Evolutionary conservation across 2,797 vertebrate species (phyloP), one percentile per base, ranked within the genome.

Genomic region (Phoeniculus purpureus): DNA sequence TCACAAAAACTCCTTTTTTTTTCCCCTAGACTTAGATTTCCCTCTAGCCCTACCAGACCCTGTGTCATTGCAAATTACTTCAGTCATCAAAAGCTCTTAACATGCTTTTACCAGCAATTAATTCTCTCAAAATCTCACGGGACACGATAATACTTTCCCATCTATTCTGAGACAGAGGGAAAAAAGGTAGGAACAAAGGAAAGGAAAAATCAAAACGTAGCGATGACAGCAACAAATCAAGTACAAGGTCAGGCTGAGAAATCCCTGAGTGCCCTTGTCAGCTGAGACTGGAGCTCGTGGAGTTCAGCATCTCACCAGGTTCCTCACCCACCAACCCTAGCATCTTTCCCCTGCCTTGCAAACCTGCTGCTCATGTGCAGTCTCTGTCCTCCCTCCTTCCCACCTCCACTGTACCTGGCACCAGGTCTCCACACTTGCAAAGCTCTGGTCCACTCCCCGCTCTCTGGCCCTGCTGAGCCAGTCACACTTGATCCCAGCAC

Each of bases 21-120:
- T 29, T 19, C 31, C 73, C 73, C 50, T 5, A 43, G 67, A 83
- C 73, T 62, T 59, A 74, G 26, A 21, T 70, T 92, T 77, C 73
- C 62, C 85, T 60, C 90, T 31, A 48, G 45, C 68, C 76, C 25
- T 9, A 25, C 56, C 17, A 89, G 90, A 51, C 79, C 75, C 56
- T 32, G 65, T 89, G 87, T 94, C 92, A 89, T 19, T 71, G 87
- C 82, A 92, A 62, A 91, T 92, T 70, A 94, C 85, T 89, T 92
- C 92, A 94, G 92, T 74, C 93, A 82, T 89, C 87, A 85, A 87
- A 94, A 91, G 92, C 88, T 95, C 92, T 95, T 93, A 80, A 71
- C 80, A 3, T 89, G 87, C 87, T 85, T 85, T 92, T 92, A 85
- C 87, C 8, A 79, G 85, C 76, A 94, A 93, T 92, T 93, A 94